Percentiles rank a stretch among this genome's conserved stretches.
Conservation (phyloP, 2,888 invertebrate species). For the Lacanobia wlatinum region DNA sequence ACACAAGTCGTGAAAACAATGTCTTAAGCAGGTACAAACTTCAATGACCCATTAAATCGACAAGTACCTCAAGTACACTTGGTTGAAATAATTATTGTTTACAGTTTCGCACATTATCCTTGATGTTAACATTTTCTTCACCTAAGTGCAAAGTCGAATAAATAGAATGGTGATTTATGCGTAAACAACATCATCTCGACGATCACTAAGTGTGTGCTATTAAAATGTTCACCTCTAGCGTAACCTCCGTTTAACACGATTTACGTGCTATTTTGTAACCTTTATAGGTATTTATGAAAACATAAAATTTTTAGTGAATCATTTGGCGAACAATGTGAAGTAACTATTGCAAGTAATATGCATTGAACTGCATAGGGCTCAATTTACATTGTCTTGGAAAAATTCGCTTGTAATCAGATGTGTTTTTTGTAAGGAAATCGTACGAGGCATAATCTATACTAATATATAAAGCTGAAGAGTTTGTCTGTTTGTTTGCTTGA, state of each 20-base stretch:
- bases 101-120: constrained; percentile 51
- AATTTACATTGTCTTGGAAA: background rate
- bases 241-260: constrained; percentile 41
- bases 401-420: background rate
- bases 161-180: constrained; percentile 47
- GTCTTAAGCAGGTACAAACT: constrained; percentile 11
- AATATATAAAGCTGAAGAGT: no score
- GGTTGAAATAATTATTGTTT: constrained; percentile 40
- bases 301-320: background rate
- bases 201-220: constrained; percentile 47
- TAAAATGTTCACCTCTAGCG: constrained; percentile 52
- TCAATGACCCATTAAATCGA: constrained; percentile 35
- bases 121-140: constrained; percentile 54
- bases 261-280: constrained; percentile 23
- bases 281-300: constrained; percentile 6
- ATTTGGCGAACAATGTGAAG: background rate
- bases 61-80: constrained; percentile 25
- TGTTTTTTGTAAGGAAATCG: background rate
- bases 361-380: background rate
- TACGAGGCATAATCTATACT: background rate
- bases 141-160: constrained; percentile 44
- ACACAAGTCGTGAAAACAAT: constrained; percentile 6
- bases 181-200: constrained; percentile 60
- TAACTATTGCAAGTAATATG: background rate
- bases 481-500: no score